phyloP scores from a whole-genome alignment of 2,113 vertebrate genomes.

The Asarcornis scutulata region DNA sequence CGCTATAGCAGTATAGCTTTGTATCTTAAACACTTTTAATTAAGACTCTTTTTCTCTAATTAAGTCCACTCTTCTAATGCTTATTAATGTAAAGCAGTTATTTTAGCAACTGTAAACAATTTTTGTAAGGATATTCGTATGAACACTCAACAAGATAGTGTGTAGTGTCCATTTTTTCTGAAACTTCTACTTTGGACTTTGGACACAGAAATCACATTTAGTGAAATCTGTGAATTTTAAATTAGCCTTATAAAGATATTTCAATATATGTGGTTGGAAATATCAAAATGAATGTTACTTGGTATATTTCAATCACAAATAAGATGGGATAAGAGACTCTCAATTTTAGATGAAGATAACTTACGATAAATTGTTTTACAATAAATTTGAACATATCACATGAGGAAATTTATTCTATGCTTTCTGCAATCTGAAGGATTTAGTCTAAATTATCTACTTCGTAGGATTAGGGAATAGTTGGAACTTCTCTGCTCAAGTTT shows the following conservation, averaged over 20 bases:
- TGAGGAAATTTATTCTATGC: background rate
- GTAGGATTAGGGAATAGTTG: background rate
- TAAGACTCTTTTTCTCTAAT: background rate
- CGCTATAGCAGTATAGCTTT: background rate
- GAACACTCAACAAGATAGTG: background rate
- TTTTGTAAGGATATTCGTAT: slow-evolving; percentile 25
- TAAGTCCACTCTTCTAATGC: background rate
- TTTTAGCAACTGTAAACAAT: background rate
- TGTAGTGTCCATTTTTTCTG: background rate
- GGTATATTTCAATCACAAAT: background rate
- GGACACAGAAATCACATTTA: background rate
- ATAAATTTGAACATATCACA: background rate
- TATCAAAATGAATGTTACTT: background rate
- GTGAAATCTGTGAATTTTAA: background rate
- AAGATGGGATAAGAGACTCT: background rate
- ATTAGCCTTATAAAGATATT: background rate
- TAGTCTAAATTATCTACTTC: background rate
- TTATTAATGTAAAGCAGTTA: slow-evolving; percentile 16
- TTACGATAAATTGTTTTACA: background rate
- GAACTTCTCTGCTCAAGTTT: background rate
- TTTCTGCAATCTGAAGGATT: background rate
- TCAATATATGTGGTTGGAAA: background rate
- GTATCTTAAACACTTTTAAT: background rate
- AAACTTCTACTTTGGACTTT: background rate
- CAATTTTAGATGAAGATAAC: background rate